Evolutionary conservation across 1,140 invertebrate genomes (phyloP).

Genomic region (Andricus grossulariae): DNA sequence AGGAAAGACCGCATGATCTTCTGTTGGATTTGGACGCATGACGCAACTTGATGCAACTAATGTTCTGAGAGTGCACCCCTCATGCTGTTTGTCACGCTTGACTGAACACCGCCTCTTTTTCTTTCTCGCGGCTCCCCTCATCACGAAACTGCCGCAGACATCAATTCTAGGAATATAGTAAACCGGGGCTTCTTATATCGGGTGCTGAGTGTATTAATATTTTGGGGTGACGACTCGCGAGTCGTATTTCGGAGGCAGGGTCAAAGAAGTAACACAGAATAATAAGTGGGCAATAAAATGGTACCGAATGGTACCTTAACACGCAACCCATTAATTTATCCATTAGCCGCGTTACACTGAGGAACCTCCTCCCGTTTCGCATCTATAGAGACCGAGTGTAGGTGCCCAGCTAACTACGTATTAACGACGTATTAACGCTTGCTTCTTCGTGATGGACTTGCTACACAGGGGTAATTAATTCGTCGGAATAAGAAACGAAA

Average conservation of each 20-base stretch:
- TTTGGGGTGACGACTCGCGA: neutral
- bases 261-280: conserved; percentile 39
- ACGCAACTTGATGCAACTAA: no score
- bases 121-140: no score
- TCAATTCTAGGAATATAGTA: no score
- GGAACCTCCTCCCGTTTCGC: conserved; percentile 49
- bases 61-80: no score
- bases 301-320: conserved; percentile 49
- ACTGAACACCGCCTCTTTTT: no score
- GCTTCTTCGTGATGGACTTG: conserved; percentile 53
- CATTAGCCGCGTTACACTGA: conserved; percentile 55
- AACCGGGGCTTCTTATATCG: no score
- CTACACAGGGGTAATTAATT: conserved; percentile 61
- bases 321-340: conserved; percentile 64
- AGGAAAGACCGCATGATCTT: no score
- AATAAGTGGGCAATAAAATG: conserved; percentile 57
- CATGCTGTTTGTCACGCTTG: no score
- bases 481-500: conserved; percentile 59
- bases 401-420: conserved; percentile 50
- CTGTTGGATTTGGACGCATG: no score
- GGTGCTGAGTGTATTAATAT: no score
- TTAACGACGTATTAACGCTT: conserved; percentile 59
- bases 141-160: no score
- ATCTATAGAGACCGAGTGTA: conserved; percentile 36
- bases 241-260: conserved; percentile 17